Evolutionary conservation across 2,113 vertebrate species (phyloP).

Genomic region (Laticauda colubrina): DNA sequence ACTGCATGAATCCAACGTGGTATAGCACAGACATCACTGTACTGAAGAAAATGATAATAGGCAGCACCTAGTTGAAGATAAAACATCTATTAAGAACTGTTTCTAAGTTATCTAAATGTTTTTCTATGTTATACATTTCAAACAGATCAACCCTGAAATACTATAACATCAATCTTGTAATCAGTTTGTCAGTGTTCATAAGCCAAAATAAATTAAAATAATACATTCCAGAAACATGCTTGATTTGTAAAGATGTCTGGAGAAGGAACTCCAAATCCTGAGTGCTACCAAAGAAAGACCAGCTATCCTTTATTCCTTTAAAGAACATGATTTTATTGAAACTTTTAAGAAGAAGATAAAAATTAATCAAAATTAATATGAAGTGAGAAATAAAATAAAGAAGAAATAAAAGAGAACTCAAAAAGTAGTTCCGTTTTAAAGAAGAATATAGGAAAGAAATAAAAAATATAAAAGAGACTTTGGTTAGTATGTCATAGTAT

Average conservation of each 20-base stretch:
- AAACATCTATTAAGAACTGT: neutral
- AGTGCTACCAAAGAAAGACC: neutral
- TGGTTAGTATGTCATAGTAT: neutral
- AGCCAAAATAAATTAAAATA: neutral
- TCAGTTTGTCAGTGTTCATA: neutral
- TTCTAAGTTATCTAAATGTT: neutral
- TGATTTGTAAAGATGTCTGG: neutral
- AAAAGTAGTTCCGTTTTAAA: neutral
- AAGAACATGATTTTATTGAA: neutral
- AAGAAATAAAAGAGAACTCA: neutral
- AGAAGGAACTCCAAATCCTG: neutral
- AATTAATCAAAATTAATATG: neutral
- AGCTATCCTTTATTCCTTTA: neutral
- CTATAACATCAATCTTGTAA: neutral
- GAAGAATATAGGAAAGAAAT: neutral
- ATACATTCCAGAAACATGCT: neutral
- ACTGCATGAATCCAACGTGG: conserved; percentile 80
- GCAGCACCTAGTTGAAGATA: conserved; percentile 75
- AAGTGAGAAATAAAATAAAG: neutral
- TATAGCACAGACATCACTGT: conserved; percentile 82
- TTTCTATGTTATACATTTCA: neutral
- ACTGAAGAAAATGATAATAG: conserved; percentile 85
- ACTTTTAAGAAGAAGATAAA: neutral
- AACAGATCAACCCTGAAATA: neutral
- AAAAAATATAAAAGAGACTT: neutral